phyloP scores from a whole-genome alignment of 2,888 invertebrate species.

The Glaucopsyche alexis region DNA sequence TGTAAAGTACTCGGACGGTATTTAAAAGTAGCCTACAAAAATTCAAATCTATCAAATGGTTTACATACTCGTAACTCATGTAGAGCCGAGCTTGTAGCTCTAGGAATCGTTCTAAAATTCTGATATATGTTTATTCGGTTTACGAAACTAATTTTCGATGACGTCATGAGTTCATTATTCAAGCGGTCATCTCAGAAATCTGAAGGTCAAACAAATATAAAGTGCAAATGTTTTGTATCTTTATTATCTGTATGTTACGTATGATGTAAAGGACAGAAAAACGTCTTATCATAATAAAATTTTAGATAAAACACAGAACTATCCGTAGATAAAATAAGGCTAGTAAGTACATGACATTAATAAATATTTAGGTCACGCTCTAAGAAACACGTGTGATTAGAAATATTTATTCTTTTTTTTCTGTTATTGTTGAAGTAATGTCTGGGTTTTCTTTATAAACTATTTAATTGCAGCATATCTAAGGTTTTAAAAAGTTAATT shows the following conservation, averaged over 20 bases:
- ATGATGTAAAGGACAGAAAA: conserved; percentile 10
- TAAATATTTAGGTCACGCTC: conserved; percentile 13
- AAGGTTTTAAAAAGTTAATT: neutral
- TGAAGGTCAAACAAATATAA: conserved; percentile 14
- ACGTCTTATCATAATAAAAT: neutral
- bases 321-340: neutral
- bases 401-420: neutral
- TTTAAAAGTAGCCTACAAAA: no score
- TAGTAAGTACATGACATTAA: neutral
- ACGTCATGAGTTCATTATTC: conserved; percentile 4
- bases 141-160: neutral
- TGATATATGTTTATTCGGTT: neutral
- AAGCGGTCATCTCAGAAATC: conserved; percentile 12
- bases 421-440: neutral
- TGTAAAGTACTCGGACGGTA: neutral
- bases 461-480: neutral
- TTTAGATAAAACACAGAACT: conserved; percentile 10
- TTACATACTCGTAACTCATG: no score
- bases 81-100: no score
- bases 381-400: neutral
- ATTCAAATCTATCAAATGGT: no score
- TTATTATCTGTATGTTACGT: neutral
- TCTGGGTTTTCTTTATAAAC: neutral
- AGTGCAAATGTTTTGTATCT: conserved; percentile 5
- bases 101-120: no score